Conservation (phyloP, 2,888 invertebrate species). For the Keiferia lycopersicella region DNA sequence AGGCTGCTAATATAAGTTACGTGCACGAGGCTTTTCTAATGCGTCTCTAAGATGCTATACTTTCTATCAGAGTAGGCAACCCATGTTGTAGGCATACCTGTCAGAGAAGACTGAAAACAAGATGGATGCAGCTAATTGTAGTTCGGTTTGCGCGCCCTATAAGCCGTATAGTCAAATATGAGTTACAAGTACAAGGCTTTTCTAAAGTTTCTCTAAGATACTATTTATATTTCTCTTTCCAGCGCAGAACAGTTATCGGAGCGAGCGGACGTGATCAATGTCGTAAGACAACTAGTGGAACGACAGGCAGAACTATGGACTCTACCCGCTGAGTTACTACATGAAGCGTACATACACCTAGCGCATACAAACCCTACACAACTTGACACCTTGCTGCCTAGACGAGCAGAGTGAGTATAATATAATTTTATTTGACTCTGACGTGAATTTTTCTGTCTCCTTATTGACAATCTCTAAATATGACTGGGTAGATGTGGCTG, state of each 20-base stretch:
- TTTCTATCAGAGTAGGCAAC: too few species aligned
- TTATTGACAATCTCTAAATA: too few species aligned
- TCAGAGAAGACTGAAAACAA: too few species aligned
- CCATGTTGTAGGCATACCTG: too few species aligned
- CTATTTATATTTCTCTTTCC: conserved; percentile 33
- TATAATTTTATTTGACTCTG: too few species aligned
- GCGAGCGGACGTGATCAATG: conserved; percentile 94
- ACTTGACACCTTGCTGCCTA: conserved; percentile 84
- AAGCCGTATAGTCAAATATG: too few species aligned
- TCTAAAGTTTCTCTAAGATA: background rate
- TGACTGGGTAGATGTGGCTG: too few species aligned
- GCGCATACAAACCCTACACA: conserved; percentile 92
- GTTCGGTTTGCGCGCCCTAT: too few species aligned
- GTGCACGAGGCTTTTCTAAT: too few species aligned
- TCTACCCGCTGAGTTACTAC: conserved; percentile 90
- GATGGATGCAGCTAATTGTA: too few species aligned
- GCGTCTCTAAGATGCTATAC: too few species aligned
- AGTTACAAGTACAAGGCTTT: background rate
- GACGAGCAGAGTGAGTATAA: conserved; percentile 69
- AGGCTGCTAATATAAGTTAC: background rate
- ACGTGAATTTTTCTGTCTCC: too few species aligned
- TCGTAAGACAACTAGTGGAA: conserved; percentile 84
- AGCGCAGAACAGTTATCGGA: conserved; percentile 88
- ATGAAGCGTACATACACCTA: conserved; percentile 92
- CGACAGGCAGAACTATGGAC: conserved; percentile 84